Percentiles rank a stretch among this genome's conserved stretches.
These are phyloP conservation scores for Tridacna gigas DNA, from an alignment of 2,888 invertebrate genomes.

Conservation along the genomic window DNA sequence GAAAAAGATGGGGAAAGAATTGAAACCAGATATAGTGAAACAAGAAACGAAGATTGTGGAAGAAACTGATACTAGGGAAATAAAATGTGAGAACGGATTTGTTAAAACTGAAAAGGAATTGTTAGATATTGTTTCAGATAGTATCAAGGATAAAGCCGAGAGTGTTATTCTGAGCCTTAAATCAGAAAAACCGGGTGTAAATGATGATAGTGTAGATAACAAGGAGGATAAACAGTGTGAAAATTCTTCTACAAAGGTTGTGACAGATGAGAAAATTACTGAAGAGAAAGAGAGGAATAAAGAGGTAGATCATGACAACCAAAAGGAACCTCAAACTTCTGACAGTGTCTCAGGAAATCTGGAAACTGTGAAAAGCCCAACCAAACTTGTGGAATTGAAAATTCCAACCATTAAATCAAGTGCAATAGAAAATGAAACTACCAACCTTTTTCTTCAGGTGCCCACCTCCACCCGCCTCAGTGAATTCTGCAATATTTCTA, in stretches of 20 bases:
- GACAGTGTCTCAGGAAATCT: slow-evolving; percentile 40
- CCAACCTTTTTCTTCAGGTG: slow-evolving; percentile 68
- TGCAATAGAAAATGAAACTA: slow-evolving; percentile 63
- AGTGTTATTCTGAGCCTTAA: slow-evolving; percentile 17
- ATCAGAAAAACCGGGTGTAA: background rate
- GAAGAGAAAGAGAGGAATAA: slow-evolving; percentile 10
- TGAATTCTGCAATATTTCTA: slow-evolving; percentile 66
- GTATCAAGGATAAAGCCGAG: slow-evolving; percentile 46
- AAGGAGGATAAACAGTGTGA: background rate
- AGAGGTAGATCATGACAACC: slow-evolving; percentile 3
- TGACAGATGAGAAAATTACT: slow-evolving; percentile 11
- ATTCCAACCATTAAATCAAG: slow-evolving; percentile 63
- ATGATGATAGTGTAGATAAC: slow-evolving; percentile 7
- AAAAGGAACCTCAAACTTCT: slow-evolving; percentile 33
- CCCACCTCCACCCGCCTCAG: slow-evolving; percentile 68
- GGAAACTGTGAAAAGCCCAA: slow-evolving; percentile 21
- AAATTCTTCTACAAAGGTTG: slow-evolving; percentile 20
- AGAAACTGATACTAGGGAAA: slow-evolving; percentile 34
- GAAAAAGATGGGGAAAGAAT: slow-evolving; percentile 45
- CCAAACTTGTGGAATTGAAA: slow-evolving; percentile 63
- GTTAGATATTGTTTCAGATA: background rate
- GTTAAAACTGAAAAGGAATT: slow-evolving; percentile 22
- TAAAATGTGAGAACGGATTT: slow-evolving; percentile 28
- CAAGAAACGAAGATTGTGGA: slow-evolving; percentile 48
- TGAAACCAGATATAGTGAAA: slow-evolving; percentile 73